Conservation (phyloP, 2,888 invertebrate genomes). For the Drosophila silvestris region DNA sequence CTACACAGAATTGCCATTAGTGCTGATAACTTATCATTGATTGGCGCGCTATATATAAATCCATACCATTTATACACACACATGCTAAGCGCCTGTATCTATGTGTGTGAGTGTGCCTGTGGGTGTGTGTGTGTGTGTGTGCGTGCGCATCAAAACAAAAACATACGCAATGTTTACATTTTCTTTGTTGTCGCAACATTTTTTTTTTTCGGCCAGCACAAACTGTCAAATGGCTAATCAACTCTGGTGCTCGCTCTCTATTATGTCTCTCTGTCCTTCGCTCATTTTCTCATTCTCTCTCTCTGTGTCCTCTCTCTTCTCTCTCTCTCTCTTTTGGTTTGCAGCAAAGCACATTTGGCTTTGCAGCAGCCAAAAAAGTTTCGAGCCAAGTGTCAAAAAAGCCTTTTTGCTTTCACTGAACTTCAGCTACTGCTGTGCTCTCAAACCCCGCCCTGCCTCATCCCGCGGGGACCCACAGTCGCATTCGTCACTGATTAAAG, state of each 20-base stretch:
- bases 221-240: constrained; percentile 71
- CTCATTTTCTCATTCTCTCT: constrained; percentile 17
- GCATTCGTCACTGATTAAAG: constrained; percentile 52
- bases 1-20: constrained; percentile 55
- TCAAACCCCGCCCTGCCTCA: constrained; percentile 1
- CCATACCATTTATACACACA: constrained; percentile 36
- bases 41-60: constrained; percentile 55
- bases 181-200: constrained; percentile 71
- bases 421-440: constrained; percentile 26
- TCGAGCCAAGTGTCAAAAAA: constrained; percentile 49
- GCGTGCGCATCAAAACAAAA: constrained; percentile 72
- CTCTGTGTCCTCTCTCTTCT: not conserved
- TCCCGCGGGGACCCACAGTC: not conserved
- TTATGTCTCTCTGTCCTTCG: constrained; percentile 4
- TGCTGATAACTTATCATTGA: constrained; percentile 69
- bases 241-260: constrained; percentile 43
- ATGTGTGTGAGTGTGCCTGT: not conserved
- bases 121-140: constrained; percentile 16
- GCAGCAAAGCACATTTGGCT: constrained; percentile 65
- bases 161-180: constrained; percentile 76
- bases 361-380: constrained; percentile 62
- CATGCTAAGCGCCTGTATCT: not conserved
- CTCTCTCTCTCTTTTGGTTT: constrained; percentile 35
- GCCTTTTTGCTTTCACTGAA: constrained; percentile 51
- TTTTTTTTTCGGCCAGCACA: constrained; percentile 45